Evolutionary conservation across 1,140 invertebrate genomes (phyloP).

Genomic region (Ridgeia piscesae): DNA sequence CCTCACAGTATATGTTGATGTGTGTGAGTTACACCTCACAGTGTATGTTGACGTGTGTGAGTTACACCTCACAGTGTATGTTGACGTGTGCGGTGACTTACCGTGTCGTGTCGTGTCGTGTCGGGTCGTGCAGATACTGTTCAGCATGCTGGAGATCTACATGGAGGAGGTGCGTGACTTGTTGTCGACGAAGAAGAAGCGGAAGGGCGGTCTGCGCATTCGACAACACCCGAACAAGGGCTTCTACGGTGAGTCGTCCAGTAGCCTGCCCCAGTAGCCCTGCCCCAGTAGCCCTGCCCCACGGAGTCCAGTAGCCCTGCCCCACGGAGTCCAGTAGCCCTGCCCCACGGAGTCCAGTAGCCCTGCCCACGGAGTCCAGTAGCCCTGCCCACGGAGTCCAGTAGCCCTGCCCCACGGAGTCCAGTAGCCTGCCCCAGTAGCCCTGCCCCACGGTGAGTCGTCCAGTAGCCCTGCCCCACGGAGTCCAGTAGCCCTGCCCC

Average conservation of each 20-base stretch:
- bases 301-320: too few species aligned
- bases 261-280: too few species aligned
- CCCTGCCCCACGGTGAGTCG: too few species aligned
- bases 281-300: background rate
- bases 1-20: too few species aligned
- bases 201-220: constrained; percentile 63
- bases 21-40: too few species aligned
- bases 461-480: background rate
- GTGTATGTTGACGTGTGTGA: too few species aligned
- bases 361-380: too few species aligned
- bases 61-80: too few species aligned
- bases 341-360: background rate
- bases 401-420: background rate
- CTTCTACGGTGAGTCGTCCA: constrained; percentile 63
- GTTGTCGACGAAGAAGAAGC: constrained; percentile 55
- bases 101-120: background rate
- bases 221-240: constrained; percentile 67
- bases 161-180: constrained; percentile 67
- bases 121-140: constrained; percentile 55
- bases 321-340: background rate
- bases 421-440: background rate
- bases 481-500: background rate
- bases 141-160: constrained; percentile 71
- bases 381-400: background rate
- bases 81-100: background rate